Conservation (phyloP, 2,888 invertebrate genomes). For the Diarsia brunnea region DNA sequence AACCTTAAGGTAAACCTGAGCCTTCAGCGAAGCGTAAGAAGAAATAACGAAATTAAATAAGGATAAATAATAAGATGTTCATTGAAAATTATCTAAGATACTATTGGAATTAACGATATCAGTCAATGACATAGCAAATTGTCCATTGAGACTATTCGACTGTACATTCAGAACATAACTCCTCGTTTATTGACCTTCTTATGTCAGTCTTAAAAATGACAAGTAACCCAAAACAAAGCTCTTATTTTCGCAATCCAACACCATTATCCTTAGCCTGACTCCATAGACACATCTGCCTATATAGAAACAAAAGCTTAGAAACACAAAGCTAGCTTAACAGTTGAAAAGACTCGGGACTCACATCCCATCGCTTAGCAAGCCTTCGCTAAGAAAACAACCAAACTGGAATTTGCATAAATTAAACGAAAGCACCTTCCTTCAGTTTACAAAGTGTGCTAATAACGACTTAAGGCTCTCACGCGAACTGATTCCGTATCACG, state of each 20-base stretch:
- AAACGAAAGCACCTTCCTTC: constrained; percentile 82
- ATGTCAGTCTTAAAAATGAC: neutral
- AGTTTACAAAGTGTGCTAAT: constrained; percentile 84
- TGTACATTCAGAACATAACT: neutral
- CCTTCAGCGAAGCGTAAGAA: neutral
- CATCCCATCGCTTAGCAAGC: constrained; percentile 74
- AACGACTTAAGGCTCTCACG: constrained; percentile 81
- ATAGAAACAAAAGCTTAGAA: constrained; percentile 43
- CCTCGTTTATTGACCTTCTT: neutral
- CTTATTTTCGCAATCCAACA: constrained; percentile 18
- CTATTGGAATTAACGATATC: neutral
- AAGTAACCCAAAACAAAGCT: neutral
- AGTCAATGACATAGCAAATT: neutral
- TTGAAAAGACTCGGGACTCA: constrained; percentile 71
- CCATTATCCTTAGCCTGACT: constrained; percentile 7
- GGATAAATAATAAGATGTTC: too few relatives aligned
- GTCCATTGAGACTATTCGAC: neutral
- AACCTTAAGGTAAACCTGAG: neutral
- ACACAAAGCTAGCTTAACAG: constrained; percentile 65
- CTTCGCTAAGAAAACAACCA: constrained; percentile 85
- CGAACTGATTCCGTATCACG: constrained; percentile 79
- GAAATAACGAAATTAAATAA: neutral
- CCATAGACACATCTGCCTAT: neutral
- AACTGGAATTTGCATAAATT: constrained; percentile 88
- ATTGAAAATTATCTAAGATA: neutral